Evolutionary conservation across 2,113 vertebrate species (phyloP), one percentile per base, ranked within the genome.

Genomic region (Nesoenas mayeri): DNA sequence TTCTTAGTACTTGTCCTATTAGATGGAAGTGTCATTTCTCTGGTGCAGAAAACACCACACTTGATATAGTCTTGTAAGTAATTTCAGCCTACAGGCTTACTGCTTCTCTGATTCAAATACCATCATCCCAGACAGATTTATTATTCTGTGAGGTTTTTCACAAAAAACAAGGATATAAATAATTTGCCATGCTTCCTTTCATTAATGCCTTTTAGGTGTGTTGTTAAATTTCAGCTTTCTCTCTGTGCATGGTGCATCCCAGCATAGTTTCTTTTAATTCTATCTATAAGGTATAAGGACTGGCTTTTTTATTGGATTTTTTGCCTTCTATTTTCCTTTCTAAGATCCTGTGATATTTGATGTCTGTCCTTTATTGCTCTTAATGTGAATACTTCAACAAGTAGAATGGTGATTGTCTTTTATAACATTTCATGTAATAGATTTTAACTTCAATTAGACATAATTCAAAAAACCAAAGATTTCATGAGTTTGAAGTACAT

Each of bases 51-150:
- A 92, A 25, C 66, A 61, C 16, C 42, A 28, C 25, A 64, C 9
- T 66, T 74, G 13, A 54, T 67, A 77, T 47, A 4, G 62, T 83
- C 38, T 69, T 79, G n/a, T 40, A 81, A 38, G 40, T 79, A 93
- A 86, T 91, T 92, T 95, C 58, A 95, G 78, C 62, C 88, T 90
- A 29, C 36, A 84, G 61, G 61, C 28, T 91, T 54, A 50, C 44
- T 81, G 16, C 12, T 81, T 84, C 31, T 29, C 53, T 65, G 24
- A 67, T 57, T 96, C 84, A 91, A 80, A 91, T 69, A 66, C 34
- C 25, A 32, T 61, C 36, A 53, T 77, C 38, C 29, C 34, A 51
- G 29, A 58, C 6, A 40, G 38, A 79, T 62, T 54, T 89, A 72
- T 84, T 75, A 56, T 13, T n/a, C 21, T 53, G 12, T 51, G 25